Evolutionary conservation across 2,888 invertebrate species (phyloP).

Genomic region (Ceriagrion tenellum): DNA sequence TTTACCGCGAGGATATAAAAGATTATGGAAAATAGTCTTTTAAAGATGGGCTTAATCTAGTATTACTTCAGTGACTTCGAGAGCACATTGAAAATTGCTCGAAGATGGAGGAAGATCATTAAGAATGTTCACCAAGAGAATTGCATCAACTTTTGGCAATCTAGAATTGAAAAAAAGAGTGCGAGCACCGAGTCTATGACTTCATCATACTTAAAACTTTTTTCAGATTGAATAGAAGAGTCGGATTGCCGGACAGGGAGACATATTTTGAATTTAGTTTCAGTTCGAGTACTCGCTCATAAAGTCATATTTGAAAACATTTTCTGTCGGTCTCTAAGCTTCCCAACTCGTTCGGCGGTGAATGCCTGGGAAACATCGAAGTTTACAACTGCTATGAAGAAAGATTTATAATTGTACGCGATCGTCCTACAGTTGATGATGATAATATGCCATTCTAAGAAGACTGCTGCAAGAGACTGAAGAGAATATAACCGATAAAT

Average conservation of each 20-base stretch:
- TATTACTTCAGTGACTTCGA: too few species aligned
- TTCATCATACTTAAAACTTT: too few species aligned
- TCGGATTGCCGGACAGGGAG: too few species aligned
- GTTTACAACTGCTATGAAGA: background rate
- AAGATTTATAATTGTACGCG: background rate
- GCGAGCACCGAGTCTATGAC: too few species aligned
- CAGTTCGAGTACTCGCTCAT: background rate
- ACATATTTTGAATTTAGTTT: background rate
- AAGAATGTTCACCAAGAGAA: too few species aligned
- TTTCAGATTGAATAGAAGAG: too few species aligned
- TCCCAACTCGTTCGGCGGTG: background rate
- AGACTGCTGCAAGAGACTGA: too few species aligned
- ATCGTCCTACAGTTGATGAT: background rate
- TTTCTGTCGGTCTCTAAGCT: background rate
- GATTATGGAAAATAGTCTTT: background rate
- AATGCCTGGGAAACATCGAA: background rate
- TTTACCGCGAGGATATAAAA: background rate
- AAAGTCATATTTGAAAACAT: background rate
- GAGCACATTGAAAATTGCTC: background rate
- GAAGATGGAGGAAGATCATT: background rate
- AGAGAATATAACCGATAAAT: too few species aligned
- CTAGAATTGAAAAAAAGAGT: too few species aligned
- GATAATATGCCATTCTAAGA: too few species aligned
- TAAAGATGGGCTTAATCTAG: background rate
- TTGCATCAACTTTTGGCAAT: too few species aligned